These are phyloP conservation scores for Nomada ruficornis DNA, from an alignment of 2,888 invertebrate genomes.

Conservation along the genomic window DNA sequence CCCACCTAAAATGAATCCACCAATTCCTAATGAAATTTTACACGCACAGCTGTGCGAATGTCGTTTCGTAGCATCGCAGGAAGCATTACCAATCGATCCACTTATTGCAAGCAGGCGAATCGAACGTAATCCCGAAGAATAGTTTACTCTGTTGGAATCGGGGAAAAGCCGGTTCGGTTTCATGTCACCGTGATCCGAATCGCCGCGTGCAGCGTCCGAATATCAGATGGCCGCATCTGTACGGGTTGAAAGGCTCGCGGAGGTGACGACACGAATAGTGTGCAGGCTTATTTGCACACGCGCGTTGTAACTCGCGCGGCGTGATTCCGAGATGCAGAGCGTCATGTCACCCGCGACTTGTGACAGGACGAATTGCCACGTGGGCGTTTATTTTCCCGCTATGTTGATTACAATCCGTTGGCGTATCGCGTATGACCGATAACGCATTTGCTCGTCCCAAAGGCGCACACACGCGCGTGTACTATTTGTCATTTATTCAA, in stretches of 20 bases:
- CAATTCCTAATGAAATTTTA: too few relatives aligned
- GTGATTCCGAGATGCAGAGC: slow-evolving; percentile 30
- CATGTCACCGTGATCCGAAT: too few relatives aligned
- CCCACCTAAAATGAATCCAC: too few relatives aligned
- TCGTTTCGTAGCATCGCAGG: too few relatives aligned
- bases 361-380: slow-evolving; percentile 45
- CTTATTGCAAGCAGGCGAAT: too few relatives aligned
- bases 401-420: slow-evolving; percentile 58
- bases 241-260: slow-evolving; percentile 11
- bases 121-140: too few relatives aligned
- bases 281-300: slow-evolving; percentile 2
- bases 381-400: slow-evolving; percentile 65
- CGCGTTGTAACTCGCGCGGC: slow-evolving; percentile 6
- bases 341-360: slow-evolving; percentile 58
- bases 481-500: slow-evolving; percentile 38
- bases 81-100: too few relatives aligned
- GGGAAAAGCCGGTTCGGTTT: too few relatives aligned
- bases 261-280: slow-evolving; percentile 1
- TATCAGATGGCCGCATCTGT: background rate
- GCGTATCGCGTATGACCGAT: background rate
- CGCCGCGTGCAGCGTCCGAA: background rate
- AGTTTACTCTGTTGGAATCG: background rate
- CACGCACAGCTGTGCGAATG: too few relatives aligned
- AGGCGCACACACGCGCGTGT: slow-evolving; percentile 14
- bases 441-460: slow-evolving; percentile 28